phyloP scores from a whole-genome alignment of 2,888 invertebrate species.

The Petrolisthes cinctipes region DNA sequence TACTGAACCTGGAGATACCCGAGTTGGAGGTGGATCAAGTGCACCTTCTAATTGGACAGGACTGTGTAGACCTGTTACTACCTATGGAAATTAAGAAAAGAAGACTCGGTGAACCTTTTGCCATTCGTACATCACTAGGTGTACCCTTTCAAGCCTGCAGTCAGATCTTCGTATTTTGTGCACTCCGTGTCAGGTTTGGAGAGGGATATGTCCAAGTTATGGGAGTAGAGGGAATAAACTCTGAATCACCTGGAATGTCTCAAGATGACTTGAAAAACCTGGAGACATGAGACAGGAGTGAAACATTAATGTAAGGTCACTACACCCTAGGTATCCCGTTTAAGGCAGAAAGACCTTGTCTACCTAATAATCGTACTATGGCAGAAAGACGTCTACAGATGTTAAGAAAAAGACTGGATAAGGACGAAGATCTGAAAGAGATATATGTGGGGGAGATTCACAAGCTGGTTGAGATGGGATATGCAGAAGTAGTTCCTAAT shows the following conservation, averaged over 20 bases:
- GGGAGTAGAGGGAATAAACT: constrained; percentile 26
- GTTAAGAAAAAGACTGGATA: not conserved
- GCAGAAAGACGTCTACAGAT: not conserved
- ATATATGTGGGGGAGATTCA: not conserved
- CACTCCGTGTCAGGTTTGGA: not conserved
- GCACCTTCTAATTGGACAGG: not conserved
- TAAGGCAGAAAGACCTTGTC: not conserved
- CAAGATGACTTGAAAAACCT: constrained; percentile 17
- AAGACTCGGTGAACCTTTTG: not conserved
- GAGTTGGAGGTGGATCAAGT: constrained; percentile 19
- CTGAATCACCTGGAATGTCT: constrained; percentile 16
- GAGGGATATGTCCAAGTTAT: no score
- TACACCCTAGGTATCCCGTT: not conserved
- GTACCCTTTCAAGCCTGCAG: not conserved
- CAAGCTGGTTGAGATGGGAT: no score
- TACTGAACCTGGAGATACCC: not conserved
- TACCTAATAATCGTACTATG: not conserved
- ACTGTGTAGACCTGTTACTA: not conserved
- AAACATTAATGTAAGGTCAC: not conserved
- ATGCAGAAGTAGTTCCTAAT: not conserved
- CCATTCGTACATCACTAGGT: not conserved
- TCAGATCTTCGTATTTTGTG: not conserved
- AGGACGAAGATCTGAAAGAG: constrained; percentile 2
- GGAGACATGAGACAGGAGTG: not conserved
- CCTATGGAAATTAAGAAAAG: no score